A percentile compares a stretch with the other conserved stretches of the same genome.
Evolutionary conservation across 2,888 invertebrate genomes (phyloP).

Genomic region (Nomada goodeniana): DNA sequence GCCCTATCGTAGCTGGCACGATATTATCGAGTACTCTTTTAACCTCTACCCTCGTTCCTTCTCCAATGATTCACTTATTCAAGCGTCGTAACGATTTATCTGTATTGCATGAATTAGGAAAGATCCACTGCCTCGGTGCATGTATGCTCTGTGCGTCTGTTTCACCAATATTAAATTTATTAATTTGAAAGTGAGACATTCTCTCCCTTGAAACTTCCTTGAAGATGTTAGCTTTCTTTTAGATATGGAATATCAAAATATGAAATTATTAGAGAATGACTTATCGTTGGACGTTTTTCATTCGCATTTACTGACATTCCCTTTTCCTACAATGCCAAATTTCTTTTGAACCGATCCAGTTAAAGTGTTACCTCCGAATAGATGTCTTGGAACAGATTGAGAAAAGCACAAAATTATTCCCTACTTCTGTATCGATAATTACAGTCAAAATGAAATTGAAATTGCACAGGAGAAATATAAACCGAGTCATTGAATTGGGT

Average conservation of each 20-base stretch:
- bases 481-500: too few relatives aligned
- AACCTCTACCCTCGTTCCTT: conserved; percentile 5
- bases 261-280: conserved; percentile 16
- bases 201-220: neutral
- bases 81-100: neutral
- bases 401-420: neutral
- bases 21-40: conserved; percentile 34
- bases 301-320: neutral
- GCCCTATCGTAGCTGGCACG: conserved; percentile 19
- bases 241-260: conserved; percentile 39
- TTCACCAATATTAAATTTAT: conserved; percentile 4
- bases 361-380: neutral
- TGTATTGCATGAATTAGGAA: conserved; percentile 1
- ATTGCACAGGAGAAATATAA: too few relatives aligned
- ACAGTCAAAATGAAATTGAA: too few relatives aligned
- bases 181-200: conserved; percentile 5
- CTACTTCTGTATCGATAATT: too few relatives aligned
- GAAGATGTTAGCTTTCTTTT: neutral
- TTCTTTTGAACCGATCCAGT: too few relatives aligned
- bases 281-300: neutral
- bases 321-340: neutral
- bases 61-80: neutral
- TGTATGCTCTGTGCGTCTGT: neutral
- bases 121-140: neutral
- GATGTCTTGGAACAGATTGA: neutral